Base-by-base conservation (phyloP, 2,797 vertebrate genomes). In the Phaenicophaeus curvirostris region DNA sequence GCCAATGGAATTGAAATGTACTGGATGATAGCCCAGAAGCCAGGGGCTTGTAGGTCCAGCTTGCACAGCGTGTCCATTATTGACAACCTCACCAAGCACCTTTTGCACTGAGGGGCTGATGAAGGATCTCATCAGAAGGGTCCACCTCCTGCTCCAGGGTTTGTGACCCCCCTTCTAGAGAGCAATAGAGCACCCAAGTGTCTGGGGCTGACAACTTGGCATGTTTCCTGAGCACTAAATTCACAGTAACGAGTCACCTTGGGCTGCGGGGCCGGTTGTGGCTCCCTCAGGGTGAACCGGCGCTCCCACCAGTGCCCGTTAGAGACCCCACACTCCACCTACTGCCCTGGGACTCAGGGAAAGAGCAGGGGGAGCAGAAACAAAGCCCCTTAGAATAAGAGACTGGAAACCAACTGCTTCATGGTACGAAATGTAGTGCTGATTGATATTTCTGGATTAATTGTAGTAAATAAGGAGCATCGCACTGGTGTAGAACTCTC, bases 1-100 rank as follows among this genome's bases (percentile, higher is more conserved):
- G 80, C 50, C 67, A 87, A 4, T 87, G 65, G 57, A 92, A 92
- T 66, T 80, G 74, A 89, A 94, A 87, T 72, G n/a, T 57, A 62
- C 48, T 20, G 21, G 51, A 13, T 81, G 76, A 37, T 24, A 91
- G 61, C 53, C 48, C 46, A 61, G 44, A 63, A 65, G 50, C 16
- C n/a, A 73, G 59, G 9, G 10, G 30, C 30, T 9, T 37, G 23
- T 27, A 55, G 23, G 27, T 73, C 12, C 66, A 14, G 6, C 57
- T 80, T 71, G 76, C 59, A 63, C 5, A 33, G 20, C 33, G 35
- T 73, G 61, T 30, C n/a, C 20, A 35, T 58, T 50, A 12, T 5
- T 66, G 69, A 31, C n/a, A 53, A 4, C 10, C 61, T 80, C 44
- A 37, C 8, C 2, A 1, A 80, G 31, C 21, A 30, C 31, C 44